Conservation (phyloP, 2,888 invertebrate genomes). For the Lochmaea capreae region DNA sequence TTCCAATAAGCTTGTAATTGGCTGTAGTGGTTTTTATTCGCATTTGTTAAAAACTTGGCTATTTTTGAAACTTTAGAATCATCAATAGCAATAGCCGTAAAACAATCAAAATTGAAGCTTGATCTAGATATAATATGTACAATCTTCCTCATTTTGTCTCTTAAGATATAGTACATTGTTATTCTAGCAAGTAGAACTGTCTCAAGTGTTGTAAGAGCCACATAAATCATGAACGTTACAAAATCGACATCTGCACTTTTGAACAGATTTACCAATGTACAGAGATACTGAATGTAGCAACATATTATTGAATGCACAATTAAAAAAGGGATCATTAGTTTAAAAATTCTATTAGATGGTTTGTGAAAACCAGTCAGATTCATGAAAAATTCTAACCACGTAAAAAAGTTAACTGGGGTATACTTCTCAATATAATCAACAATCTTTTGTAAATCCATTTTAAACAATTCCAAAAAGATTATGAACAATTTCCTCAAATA, state of each 20-base stretch:
- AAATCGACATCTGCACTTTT: constrained; percentile 18
- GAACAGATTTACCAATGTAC: constrained; percentile 23
- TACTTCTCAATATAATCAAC: constrained; percentile 15
- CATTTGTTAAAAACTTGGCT: neutral
- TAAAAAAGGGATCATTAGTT: neutral
- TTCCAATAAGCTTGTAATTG: neutral
- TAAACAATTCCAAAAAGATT: neutral
- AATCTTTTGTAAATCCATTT: constrained; percentile 16
- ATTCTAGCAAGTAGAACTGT: constrained; percentile 26
- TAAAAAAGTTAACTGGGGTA: constrained; percentile 29
- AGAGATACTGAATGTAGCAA: constrained; percentile 30
- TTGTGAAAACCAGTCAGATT: constrained; percentile 27
- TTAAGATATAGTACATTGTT: constrained; percentile 23
- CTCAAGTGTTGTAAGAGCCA: constrained; percentile 28
- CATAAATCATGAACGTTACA: constrained; percentile 28
- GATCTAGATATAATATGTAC: constrained; percentile 11
- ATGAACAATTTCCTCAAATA: neutral
- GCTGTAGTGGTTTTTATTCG: neutral
- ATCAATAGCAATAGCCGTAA: constrained; percentile 18
- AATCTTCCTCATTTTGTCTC: constrained; percentile 13
- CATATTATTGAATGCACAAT: neutral
- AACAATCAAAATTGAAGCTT: constrained; percentile 33
- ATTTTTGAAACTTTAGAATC: neutral
- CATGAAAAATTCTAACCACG: constrained; percentile 29
- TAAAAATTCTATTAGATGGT: constrained; percentile 21